These are phyloP conservation scores for Chymomyza amoena DNA, from an alignment of 2,888 invertebrate genomes.

Conservation along the genomic window DNA sequence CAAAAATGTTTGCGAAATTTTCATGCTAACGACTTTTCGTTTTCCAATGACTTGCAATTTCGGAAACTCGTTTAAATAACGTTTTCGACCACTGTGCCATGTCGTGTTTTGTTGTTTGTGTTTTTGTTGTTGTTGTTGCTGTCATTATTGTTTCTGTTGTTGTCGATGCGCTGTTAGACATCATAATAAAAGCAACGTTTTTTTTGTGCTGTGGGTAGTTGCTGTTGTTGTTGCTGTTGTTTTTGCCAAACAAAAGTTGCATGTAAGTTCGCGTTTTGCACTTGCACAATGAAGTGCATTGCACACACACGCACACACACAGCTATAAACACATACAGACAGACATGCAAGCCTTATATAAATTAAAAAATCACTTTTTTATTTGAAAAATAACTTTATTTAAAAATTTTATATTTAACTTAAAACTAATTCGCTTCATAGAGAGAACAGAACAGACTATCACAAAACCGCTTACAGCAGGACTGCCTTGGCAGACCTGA, in stretches of 20 bases:
- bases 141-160: conserved; percentile 12
- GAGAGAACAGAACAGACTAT: no score
- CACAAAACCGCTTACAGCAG: no score
- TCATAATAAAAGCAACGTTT: conserved; percentile 34
- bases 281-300: not conserved
- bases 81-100: not conserved
- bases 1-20: no score
- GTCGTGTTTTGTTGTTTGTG: not conserved
- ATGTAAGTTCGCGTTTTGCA: conserved; percentile 23
- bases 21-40: no score
- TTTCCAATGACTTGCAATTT: no score
- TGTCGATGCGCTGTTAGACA: conserved; percentile 36
- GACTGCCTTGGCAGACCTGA: no score
- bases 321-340: conserved; percentile 8
- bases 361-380: no score
- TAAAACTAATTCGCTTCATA: no score
- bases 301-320: not conserved
- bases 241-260: conserved; percentile 28
- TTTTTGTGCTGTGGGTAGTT: conserved; percentile 13
- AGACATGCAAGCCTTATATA: not conserved
- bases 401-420: no score
- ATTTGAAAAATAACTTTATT: no score
- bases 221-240: conserved; percentile 17
- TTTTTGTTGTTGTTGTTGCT: not conserved
- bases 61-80: no score